These are phyloP conservation scores for Orius laevigatus DNA, from an alignment of 1,140 invertebrate genomes.

Conservation along the genomic window DNA sequence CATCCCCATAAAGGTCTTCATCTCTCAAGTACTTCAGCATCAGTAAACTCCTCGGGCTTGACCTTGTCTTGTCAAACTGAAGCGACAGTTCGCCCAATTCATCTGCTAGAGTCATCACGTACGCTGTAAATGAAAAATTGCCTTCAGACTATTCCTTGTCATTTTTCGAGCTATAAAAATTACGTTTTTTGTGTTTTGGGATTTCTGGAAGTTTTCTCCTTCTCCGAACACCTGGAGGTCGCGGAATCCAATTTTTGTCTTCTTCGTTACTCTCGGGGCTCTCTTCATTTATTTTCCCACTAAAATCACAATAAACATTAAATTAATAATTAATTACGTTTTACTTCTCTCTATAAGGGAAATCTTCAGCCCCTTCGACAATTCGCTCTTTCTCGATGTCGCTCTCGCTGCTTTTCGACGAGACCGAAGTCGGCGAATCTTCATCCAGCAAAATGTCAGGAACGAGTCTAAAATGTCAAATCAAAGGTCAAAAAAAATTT, in stretches of 20 bases:
- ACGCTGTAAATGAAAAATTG: slow-evolving; percentile 13
- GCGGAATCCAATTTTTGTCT: slow-evolving; percentile 14
- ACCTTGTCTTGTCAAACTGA: slow-evolving; percentile 4
- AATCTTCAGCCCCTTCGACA: slow-evolving; percentile 22
- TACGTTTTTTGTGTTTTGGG: slow-evolving; percentile 71
- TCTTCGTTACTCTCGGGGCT: slow-evolving; percentile 6
- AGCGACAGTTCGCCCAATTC: slow-evolving; percentile 20
- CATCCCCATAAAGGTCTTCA: slow-evolving; percentile 35
- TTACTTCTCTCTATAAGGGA: slow-evolving; percentile 15
- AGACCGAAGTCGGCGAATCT: slow-evolving; percentile 55
- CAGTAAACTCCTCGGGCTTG: slow-evolving; percentile 38
- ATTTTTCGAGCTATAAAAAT: slow-evolving; percentile 18
- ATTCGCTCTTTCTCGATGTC: slow-evolving; percentile 22
- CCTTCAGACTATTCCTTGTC: neutral
- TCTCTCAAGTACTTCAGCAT: slow-evolving; percentile 61
- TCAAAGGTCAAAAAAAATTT: slow-evolving; percentile 3
- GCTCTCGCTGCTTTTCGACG: slow-evolving; percentile 47
- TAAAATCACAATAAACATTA: slow-evolving; percentile 1
- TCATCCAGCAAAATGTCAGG: slow-evolving; percentile 60
- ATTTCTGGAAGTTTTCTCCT: slow-evolving; percentile 71
- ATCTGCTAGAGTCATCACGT: slow-evolving; percentile 20
- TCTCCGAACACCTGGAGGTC: slow-evolving; percentile 38
- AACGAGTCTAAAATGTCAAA: slow-evolving; percentile 39
- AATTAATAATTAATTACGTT: neutral
- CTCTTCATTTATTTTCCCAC: slow-evolving; percentile 12